phyloP scores from a whole-genome alignment of 2,797 vertebrate genomes.

The Notolepis coatsorum region DNA sequence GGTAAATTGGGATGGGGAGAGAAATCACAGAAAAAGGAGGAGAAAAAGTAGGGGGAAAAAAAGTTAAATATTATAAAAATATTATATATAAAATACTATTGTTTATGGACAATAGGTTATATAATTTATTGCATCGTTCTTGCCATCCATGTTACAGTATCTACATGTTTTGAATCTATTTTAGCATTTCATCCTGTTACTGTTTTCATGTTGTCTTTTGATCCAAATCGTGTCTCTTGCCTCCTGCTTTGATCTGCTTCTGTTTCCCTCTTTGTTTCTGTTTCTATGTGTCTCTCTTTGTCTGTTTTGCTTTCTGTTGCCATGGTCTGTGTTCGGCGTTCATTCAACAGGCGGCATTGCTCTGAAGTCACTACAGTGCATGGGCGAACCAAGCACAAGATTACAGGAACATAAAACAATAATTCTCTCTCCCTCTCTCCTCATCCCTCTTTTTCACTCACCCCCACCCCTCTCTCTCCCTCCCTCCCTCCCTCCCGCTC shows the following conservation, averaged over 20 bases:
- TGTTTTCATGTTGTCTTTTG: too few relatives aligned
- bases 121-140: background rate
- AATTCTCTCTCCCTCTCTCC: background rate
- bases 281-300: too few relatives aligned
- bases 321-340: constrained; percentile 21
- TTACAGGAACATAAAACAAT: constrained; percentile 16
- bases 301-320: constrained; percentile 9
- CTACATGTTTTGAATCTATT: too few relatives aligned
- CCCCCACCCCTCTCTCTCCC: constrained; percentile 8
- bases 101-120: constrained; percentile 10
- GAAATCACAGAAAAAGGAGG: too few relatives aligned
- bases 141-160: background rate
- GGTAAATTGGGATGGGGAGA: too few relatives aligned
- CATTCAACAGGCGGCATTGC: constrained; percentile 21
- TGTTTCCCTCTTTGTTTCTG: background rate
- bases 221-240: too few relatives aligned
- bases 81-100: too few relatives aligned
- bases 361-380: constrained; percentile 2
- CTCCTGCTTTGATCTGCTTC: background rate
- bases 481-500: constrained; percentile 4
- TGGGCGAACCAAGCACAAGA: constrained; percentile 17
- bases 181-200: too few relatives aligned
- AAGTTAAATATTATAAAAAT: too few relatives aligned
- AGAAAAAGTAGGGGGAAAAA: too few relatives aligned
- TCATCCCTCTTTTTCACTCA: too few relatives aligned